Base-by-base conservation (phyloP, 1,140 invertebrate genomes). In the Lethrus apterus region DNA sequence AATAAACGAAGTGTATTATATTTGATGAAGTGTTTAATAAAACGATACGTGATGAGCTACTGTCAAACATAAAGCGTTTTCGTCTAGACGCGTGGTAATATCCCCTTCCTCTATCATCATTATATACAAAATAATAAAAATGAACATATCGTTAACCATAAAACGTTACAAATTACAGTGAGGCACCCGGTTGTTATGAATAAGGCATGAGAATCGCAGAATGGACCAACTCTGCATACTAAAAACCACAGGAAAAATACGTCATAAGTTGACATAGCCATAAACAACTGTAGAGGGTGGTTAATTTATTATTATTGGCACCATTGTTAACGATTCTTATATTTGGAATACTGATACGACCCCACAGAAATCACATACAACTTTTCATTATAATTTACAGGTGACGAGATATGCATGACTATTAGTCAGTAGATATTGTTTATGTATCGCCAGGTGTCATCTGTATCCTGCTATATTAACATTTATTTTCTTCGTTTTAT, bases 161-260 rank as follows among this genome's bases (percentile, higher is more conserved):
- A 60, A 58, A 57, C 52, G 54, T 52, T 52, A 62, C 60, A 62
- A 62, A 62, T 62, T 62, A 62, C 56, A 62, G 58, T 53, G 52
- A 55, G 52, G 54, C 45, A 54, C 48, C 44, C 49, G 32, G 13
- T 31, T 30, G 51, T 31, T 40, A 60, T 62, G 60, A 62, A 62
- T 62, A 62, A 62, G 43, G 30, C 58, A 62, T 58, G 52, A 55
- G 52, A 46, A 51, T 56, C 48, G 57, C 51, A 47, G 58, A 59
- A 62, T 56, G 54, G 49, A 54, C 54, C 42, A 29, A 43, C 42
- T 34, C 30, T 57, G 59, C 52, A 62, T 62, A 59, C 57, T 42
- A 59, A 62, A 49, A 44, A 43, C 24, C 30, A 48, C 53, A 59
- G 55, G 57, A 61, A 61, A 61, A 52, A 57, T 61, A 52, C 46